Conservation (phyloP, 2,113 vertebrate species). For the Brachyhypopomus occidentalis region DNA sequence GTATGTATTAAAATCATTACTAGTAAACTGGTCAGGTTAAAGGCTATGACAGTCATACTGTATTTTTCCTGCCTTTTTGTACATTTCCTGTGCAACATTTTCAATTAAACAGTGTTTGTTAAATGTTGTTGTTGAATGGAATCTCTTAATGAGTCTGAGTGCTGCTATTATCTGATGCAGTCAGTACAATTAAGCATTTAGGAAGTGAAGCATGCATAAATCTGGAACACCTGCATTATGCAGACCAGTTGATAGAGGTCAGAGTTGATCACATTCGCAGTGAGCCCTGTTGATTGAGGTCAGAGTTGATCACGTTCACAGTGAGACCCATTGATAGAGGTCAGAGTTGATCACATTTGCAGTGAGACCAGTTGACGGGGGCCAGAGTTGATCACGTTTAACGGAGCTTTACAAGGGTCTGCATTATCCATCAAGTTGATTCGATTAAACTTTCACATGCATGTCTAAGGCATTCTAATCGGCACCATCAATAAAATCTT, state of each 20-base stretch:
- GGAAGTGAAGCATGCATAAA: slow-evolving; percentile 31
- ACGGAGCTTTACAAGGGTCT: not conserved
- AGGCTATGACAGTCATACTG: not conserved
- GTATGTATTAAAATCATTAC: not conserved
- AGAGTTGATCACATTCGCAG: not conserved
- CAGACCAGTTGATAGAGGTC: slow-evolving; percentile 23
- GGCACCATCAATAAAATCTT: not conserved
- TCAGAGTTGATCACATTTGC: no score
- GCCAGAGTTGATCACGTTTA: no score
- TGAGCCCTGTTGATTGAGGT: no score
- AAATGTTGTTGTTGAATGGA: no score
- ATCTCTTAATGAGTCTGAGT: slow-evolving; percentile 28
- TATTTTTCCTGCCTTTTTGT: no score
- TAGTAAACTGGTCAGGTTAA: not conserved
- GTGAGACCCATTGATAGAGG: not conserved
- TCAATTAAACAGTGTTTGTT: not conserved
- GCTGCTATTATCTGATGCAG: slow-evolving; percentile 26
- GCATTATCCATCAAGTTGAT: not conserved
- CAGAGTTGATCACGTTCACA: not conserved
- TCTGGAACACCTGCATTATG: slow-evolving; percentile 23
- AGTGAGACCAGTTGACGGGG: no score
- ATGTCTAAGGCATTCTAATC: not conserved
- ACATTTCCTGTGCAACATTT: no score
- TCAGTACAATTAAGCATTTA: slow-evolving; percentile 40
- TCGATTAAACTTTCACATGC: not conserved